Percentiles rank a stretch among this genome's conserved stretches.
These are phyloP conservation scores for Garra rufa DNA, from an alignment of 2,113 vertebrate species.

Conservation along the genomic window DNA sequence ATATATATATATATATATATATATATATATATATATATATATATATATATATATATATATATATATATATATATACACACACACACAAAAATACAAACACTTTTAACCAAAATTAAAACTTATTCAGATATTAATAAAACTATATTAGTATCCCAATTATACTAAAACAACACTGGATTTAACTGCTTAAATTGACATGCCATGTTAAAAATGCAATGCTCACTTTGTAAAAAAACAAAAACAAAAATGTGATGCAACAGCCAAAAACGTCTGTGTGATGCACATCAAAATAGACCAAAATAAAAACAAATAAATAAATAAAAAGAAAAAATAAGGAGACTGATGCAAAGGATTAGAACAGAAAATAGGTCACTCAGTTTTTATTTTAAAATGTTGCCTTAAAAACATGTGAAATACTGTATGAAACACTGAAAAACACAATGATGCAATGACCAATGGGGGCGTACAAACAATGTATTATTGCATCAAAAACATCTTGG, in stretches of 20 bases:
- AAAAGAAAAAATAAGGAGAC: neutral
- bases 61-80: no score
- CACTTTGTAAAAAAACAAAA: neutral
- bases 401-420: neutral
- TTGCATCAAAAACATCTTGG: no score
- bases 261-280: neutral
- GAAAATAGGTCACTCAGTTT: neutral
- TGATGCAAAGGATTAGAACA: neutral
- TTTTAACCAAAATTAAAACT: no score
- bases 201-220: neutral
- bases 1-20: no score
- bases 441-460: neutral
- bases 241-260: neutral
- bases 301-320: no score
- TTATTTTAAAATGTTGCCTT: neutral
- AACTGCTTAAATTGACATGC: neutral
- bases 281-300: neutral
- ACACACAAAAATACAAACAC: no score
- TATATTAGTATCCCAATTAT: no score
- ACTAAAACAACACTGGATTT: neutral
- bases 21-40: no score
- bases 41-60: no score
- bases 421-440: neutral
- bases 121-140: no score
- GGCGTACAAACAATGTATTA: neutral